Conservation (phyloP, 2,888 invertebrate genomes). For the Idaea biselata region DNA sequence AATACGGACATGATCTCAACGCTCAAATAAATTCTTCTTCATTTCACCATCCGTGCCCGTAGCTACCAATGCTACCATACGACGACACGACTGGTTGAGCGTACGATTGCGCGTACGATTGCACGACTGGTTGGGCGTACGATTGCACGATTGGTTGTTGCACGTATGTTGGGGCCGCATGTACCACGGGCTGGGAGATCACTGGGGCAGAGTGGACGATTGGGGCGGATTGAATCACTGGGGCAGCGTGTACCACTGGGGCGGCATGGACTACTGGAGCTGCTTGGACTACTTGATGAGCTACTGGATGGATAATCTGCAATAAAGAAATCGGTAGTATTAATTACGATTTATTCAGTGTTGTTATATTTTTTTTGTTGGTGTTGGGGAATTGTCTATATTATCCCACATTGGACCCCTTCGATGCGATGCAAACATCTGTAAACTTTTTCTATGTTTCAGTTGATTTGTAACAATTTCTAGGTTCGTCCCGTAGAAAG, state of each 20-base stretch:
- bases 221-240: constrained; percentile 28
- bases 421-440: too few relatives aligned
- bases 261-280: constrained; percentile 34
- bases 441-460: too few relatives aligned
- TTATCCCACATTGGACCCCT: too few relatives aligned
- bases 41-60: constrained; percentile 65
- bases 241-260: constrained; percentile 33
- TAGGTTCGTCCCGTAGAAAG: too few relatives aligned
- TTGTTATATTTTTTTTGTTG: too few relatives aligned
- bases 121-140: constrained; percentile 26
- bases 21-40: constrained; percentile 40
- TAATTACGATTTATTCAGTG: too few relatives aligned
- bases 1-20: constrained; percentile 67
- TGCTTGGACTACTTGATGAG: constrained; percentile 33
- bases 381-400: too few relatives aligned
- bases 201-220: constrained; percentile 25
- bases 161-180: constrained; percentile 42
- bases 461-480: too few relatives aligned
- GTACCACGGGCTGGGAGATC: constrained; percentile 45
- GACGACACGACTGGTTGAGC: constrained; percentile 42
- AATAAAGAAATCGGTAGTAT: constrained; percentile 10
- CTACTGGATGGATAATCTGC: constrained; percentile 51
- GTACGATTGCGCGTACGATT: too few relatives aligned
- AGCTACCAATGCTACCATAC: constrained; percentile 28
- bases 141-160: constrained; percentile 45